Conservation (phyloP, 2,113 vertebrate genomes). For the Trichomycterus rosablanca region DNA sequence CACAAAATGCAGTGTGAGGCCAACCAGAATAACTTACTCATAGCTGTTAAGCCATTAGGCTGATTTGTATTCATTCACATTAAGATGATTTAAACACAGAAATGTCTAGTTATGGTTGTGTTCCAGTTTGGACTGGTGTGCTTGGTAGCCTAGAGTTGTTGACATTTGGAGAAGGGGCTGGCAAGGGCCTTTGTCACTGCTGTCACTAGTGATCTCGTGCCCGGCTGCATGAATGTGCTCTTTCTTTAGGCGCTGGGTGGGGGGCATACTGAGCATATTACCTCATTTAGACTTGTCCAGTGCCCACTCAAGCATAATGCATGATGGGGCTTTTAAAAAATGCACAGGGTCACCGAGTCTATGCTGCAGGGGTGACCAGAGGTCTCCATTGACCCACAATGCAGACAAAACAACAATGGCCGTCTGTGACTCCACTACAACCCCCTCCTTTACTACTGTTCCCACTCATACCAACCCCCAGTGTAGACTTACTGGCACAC, state of each 20-base stretch:
- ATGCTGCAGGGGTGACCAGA: conserved; percentile 25
- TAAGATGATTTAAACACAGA: too few species aligned
- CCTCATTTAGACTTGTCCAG: conserved; percentile 25
- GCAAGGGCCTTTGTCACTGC: conserved; percentile 13
- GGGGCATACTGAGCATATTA: conserved; percentile 2
- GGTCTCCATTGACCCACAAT: conserved; percentile 36
- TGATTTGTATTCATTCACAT: too few species aligned
- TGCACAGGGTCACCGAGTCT: conserved; percentile 36
- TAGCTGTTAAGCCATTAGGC: too few species aligned
- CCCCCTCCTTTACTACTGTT: conserved; percentile 28
- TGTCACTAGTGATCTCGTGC: conserved; percentile 26
- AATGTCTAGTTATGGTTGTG: too few species aligned
- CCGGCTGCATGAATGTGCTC: conserved; percentile 27
- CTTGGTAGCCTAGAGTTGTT: conserved; percentile 16
- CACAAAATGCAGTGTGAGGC: too few species aligned
- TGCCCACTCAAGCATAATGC: conserved; percentile 21
- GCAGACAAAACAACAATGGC: conserved; percentile 43
- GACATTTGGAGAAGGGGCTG: conserved; percentile 19
- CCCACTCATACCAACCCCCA: conserved; percentile 10
- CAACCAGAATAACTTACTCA: too few species aligned
- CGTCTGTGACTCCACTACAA: conserved; percentile 30
- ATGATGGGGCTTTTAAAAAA: conserved; percentile 33
- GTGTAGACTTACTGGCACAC: background rate
- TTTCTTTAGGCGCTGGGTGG: conserved; percentile 22
- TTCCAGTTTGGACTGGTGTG: background rate